Conservation (phyloP, 2,113 vertebrate genomes). For the Halcyon malimbica region DNA sequence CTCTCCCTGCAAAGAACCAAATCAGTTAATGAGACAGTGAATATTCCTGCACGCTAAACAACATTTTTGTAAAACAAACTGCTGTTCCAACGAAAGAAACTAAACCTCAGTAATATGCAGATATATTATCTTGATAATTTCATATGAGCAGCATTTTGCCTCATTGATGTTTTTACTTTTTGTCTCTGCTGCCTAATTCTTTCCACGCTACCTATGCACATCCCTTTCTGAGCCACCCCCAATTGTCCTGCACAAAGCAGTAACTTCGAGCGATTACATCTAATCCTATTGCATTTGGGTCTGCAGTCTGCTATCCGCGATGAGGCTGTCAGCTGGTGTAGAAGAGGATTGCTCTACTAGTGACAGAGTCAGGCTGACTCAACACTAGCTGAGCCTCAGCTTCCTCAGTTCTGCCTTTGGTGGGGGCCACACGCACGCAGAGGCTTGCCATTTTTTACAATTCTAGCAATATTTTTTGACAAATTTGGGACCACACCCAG, state of each 20-base stretch:
- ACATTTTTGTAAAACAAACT: not conserved
- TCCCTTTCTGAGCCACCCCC: not conserved
- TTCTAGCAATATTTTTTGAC: not conserved
- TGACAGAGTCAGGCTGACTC: not conserved
- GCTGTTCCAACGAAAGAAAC: not conserved
- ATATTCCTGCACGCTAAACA: not conserved
- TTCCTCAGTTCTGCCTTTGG: not conserved
- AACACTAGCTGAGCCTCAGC: not conserved
- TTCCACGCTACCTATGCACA: not conserved
- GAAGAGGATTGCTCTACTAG: not conserved
- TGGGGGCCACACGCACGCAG: not conserved
- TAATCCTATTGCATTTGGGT: not conserved
- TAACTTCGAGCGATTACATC: not conserved
- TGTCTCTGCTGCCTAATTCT: not conserved
- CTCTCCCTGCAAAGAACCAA: slow-evolving; percentile 3
- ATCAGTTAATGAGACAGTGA: not conserved
- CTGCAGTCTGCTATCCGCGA: not conserved
- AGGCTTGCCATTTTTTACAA: not conserved
- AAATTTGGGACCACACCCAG: not conserved
- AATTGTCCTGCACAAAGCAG: not conserved
- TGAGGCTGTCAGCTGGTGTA: not conserved
- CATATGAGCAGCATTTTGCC: not conserved
- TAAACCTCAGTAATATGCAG: not conserved
- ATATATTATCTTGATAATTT: not conserved
- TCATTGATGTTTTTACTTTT: not conserved